Conservation (phyloP, 1,140 invertebrate genomes). For the Dufourea novaeangliae region DNA sequence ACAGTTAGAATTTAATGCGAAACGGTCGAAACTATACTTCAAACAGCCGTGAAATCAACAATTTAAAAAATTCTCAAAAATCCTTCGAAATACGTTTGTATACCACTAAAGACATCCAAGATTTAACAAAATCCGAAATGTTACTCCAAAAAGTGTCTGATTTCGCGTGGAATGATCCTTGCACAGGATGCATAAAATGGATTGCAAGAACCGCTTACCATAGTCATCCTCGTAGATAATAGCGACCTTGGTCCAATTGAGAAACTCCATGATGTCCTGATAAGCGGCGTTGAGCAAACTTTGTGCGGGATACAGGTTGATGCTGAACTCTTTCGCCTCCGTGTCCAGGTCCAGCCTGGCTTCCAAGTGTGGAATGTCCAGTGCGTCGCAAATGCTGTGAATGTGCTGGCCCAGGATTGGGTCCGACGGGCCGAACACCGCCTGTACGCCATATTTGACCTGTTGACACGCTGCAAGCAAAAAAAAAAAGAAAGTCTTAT, state of each 20-base stretch:
- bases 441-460: constrained; percentile 84
- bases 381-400: constrained; percentile 87
- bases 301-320: constrained; percentile 88
- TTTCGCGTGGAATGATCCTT: too few relatives aligned
- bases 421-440: constrained; percentile 86
- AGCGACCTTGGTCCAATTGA: constrained; percentile 88
- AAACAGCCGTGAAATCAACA: too few relatives aligned
- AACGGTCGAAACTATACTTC: too few relatives aligned
- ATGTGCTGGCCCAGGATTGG: constrained; percentile 85
- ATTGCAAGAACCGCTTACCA: constrained; percentile 80
- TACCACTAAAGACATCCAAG: too few relatives aligned
- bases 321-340: constrained; percentile 84
- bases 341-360: constrained; percentile 83
- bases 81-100: too few relatives aligned
- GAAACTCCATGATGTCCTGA: constrained; percentile 86
- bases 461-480: constrained; percentile 84
- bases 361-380: constrained; percentile 88
- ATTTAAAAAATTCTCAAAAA: too few relatives aligned
- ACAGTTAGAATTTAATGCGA: too few relatives aligned
- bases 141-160: too few relatives aligned
- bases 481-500: neutral
- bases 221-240: constrained; percentile 89
- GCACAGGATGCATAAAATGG: too few relatives aligned
- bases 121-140: too few relatives aligned
- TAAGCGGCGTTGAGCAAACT: constrained; percentile 85